Conservation (phyloP, 2,888 invertebrate genomes). For the Drosophila robusta region DNA sequence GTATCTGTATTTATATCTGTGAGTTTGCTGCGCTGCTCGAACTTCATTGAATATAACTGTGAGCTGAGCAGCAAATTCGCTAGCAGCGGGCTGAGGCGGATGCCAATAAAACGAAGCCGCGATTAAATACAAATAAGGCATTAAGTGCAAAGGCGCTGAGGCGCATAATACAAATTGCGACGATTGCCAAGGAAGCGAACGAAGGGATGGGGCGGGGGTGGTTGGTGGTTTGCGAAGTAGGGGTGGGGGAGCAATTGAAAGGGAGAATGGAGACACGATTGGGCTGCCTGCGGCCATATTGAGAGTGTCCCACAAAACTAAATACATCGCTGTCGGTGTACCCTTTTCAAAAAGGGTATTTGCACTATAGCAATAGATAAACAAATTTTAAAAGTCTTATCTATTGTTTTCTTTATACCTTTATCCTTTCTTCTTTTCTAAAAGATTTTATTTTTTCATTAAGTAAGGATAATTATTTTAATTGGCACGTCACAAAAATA, state of each 20-base stretch:
- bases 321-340: conserved; percentile 14
- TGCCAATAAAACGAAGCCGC: conserved; percentile 79
- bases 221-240: background rate
- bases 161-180: conserved; percentile 81
- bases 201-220: conserved; percentile 3
- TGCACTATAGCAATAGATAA: background rate
- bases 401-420: too few relatives aligned
- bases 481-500: background rate
- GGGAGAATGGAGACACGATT: conserved; percentile 29
- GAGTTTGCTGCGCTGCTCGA: conserved; percentile 48
- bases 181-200: conserved; percentile 58
- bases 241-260: conserved; percentile 17
- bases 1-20: conserved; percentile 21
- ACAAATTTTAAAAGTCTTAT: background rate
- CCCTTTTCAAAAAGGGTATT: conserved; percentile 4
- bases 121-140: conserved; percentile 82
- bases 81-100: conserved; percentile 17
- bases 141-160: conserved; percentile 78
- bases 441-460: too few relatives aligned
- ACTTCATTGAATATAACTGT: conserved; percentile 65
- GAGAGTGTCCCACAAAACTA: conserved; percentile 52
- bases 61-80: conserved; percentile 38
- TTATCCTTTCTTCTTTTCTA: too few relatives aligned
- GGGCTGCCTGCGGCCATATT: conserved; percentile 44
- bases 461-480: too few relatives aligned